Conservation (phyloP, 1,140 invertebrate genomes). For the Macrobrachium rosenbergii region DNA sequence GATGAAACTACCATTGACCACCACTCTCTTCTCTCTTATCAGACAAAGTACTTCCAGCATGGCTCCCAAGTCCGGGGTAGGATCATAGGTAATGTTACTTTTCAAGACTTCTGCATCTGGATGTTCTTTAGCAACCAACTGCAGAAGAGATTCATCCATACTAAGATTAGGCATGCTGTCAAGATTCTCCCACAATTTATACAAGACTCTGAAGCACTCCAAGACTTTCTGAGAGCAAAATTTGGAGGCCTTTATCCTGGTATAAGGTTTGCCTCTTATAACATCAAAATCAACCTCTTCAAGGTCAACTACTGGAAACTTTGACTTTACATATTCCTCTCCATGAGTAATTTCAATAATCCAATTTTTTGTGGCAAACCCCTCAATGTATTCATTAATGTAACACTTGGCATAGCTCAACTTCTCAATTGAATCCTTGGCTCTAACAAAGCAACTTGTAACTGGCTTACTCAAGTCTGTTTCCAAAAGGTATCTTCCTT, state of each 20-base stretch:
- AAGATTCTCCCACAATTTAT: not conserved
- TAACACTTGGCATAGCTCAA: conserved; percentile 29
- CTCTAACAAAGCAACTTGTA: conserved; percentile 42
- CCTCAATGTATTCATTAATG: conserved; percentile 5
- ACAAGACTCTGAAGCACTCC: conserved; percentile 43
- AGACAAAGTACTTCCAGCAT: conserved; percentile 18
- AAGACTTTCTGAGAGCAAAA: conserved; percentile 55
- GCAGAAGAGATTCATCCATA: not conserved
- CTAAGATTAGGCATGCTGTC: not conserved
- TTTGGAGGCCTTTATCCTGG: conserved; percentile 47
- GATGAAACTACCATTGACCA: conserved; percentile 13
- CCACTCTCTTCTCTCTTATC: conserved; percentile 10
- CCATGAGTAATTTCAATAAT: not conserved
- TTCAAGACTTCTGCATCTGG: not conserved
- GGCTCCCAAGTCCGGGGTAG: conserved; percentile 17
- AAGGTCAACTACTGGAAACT: not conserved
- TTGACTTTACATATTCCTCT: not conserved
- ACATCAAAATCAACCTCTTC: conserved; percentile 32
- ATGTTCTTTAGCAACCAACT: not conserved
- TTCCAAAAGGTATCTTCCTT: conserved; percentile 40
- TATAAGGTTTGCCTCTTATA: conserved; percentile 49
- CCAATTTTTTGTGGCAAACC: not conserved
- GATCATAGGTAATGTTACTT: conserved; percentile 16
- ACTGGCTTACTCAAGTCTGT: conserved; percentile 52
- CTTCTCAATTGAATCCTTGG: conserved; percentile 15